phyloP scores from a whole-genome alignment of 2,797 vertebrate genomes.

The Prionace glauca region DNA sequence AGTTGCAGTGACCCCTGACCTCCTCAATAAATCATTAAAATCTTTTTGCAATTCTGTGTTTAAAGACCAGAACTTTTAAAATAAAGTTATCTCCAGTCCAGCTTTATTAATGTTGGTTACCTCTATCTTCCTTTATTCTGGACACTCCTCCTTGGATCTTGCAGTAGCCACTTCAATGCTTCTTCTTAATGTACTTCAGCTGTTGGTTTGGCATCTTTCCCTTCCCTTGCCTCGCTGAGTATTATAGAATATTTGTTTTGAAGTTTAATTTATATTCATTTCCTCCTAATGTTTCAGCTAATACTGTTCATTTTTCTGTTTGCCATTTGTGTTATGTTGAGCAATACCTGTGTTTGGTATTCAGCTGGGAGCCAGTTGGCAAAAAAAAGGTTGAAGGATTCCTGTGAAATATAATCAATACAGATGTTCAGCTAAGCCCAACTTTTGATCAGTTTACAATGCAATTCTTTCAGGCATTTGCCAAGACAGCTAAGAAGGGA shows the following conservation, averaged over 20 bases:
- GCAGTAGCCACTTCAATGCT: neutral
- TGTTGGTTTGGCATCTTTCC: neutral
- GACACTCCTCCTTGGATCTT: neutral
- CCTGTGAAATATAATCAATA: neutral
- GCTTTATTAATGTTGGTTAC: neutral
- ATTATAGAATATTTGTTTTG: neutral
- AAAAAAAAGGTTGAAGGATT: neutral
- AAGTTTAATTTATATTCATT: constrained; percentile 1
- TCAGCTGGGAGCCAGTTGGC: neutral
- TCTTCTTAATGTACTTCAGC: neutral
- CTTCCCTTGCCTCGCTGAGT: neutral
- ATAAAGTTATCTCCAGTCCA: neutral
- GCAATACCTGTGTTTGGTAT: neutral
- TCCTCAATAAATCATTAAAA: neutral
- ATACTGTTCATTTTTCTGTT: neutral
- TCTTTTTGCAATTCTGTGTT: neutral
- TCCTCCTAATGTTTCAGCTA: neutral
- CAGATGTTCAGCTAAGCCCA: neutral
- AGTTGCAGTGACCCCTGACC: neutral
- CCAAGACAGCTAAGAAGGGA: neutral
- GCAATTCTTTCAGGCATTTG: neutral
- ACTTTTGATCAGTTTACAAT: neutral
- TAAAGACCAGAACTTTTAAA: neutral
- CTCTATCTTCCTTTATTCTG: neutral
- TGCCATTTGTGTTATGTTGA: neutral